These are phyloP conservation scores for Drosophila heteroneura DNA, from an alignment of 2,888 invertebrate genomes.

Conservation along the genomic window DNA sequence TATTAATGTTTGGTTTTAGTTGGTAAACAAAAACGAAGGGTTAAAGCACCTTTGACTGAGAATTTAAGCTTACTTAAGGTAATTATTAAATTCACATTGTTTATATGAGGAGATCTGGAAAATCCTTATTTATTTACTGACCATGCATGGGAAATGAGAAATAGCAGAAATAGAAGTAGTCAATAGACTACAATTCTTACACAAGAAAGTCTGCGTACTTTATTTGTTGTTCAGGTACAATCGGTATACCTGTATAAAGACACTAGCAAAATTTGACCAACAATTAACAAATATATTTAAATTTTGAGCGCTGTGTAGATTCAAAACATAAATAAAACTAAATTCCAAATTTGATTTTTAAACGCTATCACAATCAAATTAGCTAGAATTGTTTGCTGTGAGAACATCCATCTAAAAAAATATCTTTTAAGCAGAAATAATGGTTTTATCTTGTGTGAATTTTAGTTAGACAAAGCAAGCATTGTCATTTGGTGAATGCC, in stretches of 20 bases:
- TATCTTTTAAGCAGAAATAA: constrained; percentile 2
- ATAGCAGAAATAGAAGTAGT: too few relatives aligned
- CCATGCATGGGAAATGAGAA: background rate
- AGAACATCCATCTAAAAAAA: background rate
- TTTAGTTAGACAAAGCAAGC: constrained; percentile 27
- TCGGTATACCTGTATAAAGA: background rate
- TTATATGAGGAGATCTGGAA: background rate
- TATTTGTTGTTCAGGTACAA: background rate
- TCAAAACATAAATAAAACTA: background rate
- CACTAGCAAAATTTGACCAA: background rate
- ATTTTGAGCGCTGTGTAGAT: background rate
- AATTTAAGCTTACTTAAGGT: background rate
- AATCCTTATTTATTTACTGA: background rate
- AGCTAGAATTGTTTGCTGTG: background rate
- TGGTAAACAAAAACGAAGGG: background rate
- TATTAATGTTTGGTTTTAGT: background rate
- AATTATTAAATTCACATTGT: background rate
- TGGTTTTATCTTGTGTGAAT: constrained; percentile 23
- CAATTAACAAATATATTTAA: background rate
- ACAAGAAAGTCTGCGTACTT: background rate
- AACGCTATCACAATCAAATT: background rate
- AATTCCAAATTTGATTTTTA: background rate
- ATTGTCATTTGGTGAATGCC: constrained; percentile 31
- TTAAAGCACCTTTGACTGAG: background rate
- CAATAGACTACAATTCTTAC: background rate